Evolutionary conservation across 1,140 invertebrate species (phyloP).

Genomic region (Eriosoma lanigerum): DNA sequence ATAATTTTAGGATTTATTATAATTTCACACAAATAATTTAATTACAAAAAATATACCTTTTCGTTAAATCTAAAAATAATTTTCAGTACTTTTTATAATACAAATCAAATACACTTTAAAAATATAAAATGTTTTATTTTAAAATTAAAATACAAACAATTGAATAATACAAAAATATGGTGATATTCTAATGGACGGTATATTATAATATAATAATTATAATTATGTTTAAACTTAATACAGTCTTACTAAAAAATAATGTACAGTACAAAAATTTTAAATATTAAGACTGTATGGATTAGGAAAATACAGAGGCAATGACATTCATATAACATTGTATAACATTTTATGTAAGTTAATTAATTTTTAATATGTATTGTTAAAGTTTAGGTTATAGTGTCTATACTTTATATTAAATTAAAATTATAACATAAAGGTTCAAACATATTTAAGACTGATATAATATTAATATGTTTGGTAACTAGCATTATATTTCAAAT

Average conservation of each 20-base stretch:
- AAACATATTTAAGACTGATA: background rate
- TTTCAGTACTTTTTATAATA: too few relatives aligned
- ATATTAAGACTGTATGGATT: too few relatives aligned
- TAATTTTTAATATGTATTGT: too few relatives aligned
- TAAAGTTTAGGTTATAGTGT: too few relatives aligned
- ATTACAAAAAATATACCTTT: too few relatives aligned
- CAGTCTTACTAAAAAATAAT: background rate
- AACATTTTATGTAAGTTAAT: too few relatives aligned
- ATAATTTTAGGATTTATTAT: too few relatives aligned
- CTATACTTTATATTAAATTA: background rate
- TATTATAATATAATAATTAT: background rate
- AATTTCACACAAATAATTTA: too few relatives aligned
- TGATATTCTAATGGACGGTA: constrained; percentile 25
- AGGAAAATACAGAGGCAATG: too few relatives aligned
- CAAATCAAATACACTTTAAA: background rate
- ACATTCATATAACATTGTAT: too few relatives aligned
- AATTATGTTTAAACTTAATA: background rate
- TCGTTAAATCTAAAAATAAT: too few relatives aligned
- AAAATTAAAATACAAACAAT: background rate
- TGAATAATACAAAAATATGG: background rate
- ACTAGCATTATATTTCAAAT: background rate
- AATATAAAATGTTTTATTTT: background rate
- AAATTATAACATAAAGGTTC: background rate
- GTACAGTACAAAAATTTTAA: background rate
- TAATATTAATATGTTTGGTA: background rate